Conservation (phyloP, 1,140 invertebrate species). For the Drosophila asahinai region DNA sequence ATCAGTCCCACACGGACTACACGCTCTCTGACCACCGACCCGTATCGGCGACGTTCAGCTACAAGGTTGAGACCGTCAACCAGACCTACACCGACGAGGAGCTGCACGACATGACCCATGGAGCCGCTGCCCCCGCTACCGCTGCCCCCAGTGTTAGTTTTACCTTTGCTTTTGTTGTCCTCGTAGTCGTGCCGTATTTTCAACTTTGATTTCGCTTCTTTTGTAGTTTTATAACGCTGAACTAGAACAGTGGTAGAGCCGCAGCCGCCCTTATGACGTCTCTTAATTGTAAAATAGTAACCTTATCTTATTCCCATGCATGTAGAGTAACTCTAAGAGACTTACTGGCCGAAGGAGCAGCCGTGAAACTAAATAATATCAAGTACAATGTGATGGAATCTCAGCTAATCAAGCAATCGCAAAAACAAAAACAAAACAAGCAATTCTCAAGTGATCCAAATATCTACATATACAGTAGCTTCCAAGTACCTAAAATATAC, state of each 20-base stretch:
- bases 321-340: conserved; percentile 29
- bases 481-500: conserved; percentile 3
- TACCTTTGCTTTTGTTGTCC: conserved; percentile 47
- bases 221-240: conserved; percentile 77
- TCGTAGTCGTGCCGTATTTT: conserved; percentile 49
- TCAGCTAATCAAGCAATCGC: conserved; percentile 26
- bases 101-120: conserved; percentile 75
- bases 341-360: conserved; percentile 4
- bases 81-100: conserved; percentile 87
- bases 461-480: conserved; percentile 1
- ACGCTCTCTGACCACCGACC: conserved; percentile 99
- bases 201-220: conserved; percentile 61
- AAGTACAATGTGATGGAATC: conserved; percentile 54
- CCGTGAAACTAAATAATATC: conserved; percentile 16
- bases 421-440: conserved; percentile 14
- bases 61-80: conserved; percentile 62
- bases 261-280: conserved; percentile 22
- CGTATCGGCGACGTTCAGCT: conserved; percentile 93
- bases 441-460: conserved; percentile 41
- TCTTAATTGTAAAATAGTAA: conserved; percentile 29
- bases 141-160: conserved; percentile 85
- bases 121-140: conserved; percentile 42
- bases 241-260: conserved; percentile 59
- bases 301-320: conserved; percentile 5
- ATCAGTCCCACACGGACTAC: conserved; percentile 94